A percentile compares a stretch with the other conserved stretches of the same genome.
These are phyloP conservation scores for Trichechus manatus DNA, from an alignment of 2,113 vertebrate species.

Conservation along the genomic window DNA sequence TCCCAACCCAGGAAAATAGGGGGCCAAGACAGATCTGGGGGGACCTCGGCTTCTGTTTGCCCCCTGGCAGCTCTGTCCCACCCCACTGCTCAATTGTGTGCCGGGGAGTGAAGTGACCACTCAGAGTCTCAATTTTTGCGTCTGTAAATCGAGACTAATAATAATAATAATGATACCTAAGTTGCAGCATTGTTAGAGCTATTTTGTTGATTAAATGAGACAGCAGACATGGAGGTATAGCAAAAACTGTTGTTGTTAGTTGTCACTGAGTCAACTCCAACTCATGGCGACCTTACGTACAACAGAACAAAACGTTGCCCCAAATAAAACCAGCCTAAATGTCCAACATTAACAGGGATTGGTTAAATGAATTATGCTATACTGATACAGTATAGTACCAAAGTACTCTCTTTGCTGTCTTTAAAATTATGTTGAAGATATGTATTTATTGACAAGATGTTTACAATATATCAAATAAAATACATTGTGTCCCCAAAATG, in stretches of 20 bases:
- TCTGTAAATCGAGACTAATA: neutral
- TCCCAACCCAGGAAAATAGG: neutral
- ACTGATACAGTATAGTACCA: rapidly evolving
- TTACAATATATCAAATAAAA: neutral
- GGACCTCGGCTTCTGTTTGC: neutral
- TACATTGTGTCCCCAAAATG: neutral
- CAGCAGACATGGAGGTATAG: neutral
- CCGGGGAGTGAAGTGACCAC: neutral
- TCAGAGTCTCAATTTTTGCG: neutral
- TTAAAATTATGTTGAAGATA: neutral
- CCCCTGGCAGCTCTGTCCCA: neutral
- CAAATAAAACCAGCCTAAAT: neutral
- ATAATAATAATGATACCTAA: neutral
- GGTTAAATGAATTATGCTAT: neutral
- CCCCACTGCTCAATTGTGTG: neutral
- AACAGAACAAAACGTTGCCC: no score
- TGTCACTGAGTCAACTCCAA: no score
- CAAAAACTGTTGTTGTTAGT: no score
- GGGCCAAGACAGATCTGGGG: neutral
- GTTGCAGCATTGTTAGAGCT: neutral
- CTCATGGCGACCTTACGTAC: no score
- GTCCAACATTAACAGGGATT: neutral
- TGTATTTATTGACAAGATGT: neutral
- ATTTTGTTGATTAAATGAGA: neutral
- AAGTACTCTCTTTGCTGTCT: no score